Evolutionary conservation across 2,113 vertebrate genomes (phyloP).

Genomic region (Antigone vipio): DNA sequence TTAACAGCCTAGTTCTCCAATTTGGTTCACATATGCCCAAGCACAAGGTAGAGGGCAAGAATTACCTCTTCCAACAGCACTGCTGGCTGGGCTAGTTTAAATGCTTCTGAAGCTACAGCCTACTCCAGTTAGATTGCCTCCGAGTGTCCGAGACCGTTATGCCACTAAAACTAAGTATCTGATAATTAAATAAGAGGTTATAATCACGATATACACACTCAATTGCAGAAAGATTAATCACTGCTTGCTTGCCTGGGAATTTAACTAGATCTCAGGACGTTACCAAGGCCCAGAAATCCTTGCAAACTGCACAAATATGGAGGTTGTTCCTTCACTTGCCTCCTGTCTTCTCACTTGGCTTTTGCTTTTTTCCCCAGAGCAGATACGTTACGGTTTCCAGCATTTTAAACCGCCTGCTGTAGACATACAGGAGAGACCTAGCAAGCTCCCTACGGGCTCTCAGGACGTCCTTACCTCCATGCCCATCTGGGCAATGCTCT

Average conservation of each 20-base stretch:
- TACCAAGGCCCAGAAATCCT: neutral
- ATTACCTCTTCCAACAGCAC: neutral
- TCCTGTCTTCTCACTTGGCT: neutral
- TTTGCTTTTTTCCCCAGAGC: neutral
- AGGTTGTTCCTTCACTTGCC: neutral
- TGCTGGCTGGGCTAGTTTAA: neutral
- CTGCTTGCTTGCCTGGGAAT: neutral
- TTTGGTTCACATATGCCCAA: neutral
- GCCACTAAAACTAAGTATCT: neutral
- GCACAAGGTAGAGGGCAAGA: neutral
- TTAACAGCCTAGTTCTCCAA: neutral
- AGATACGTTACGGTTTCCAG: neutral
- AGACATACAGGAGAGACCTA: neutral
- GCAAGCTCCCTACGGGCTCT: neutral
- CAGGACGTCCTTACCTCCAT: neutral
- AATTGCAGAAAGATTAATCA: neutral
- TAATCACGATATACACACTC: neutral
- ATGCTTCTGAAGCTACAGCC: neutral
- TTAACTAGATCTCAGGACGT: neutral
- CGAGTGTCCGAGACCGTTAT: neutral
- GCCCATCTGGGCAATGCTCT: neutral
- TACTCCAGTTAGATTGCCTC: neutral
- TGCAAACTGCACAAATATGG: neutral
- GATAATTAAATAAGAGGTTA: slow-evolving; percentile 10
- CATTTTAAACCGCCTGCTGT: neutral